Base-by-base conservation (phyloP, 1,140 invertebrate genomes). In the Leptopilina boulardi region DNA sequence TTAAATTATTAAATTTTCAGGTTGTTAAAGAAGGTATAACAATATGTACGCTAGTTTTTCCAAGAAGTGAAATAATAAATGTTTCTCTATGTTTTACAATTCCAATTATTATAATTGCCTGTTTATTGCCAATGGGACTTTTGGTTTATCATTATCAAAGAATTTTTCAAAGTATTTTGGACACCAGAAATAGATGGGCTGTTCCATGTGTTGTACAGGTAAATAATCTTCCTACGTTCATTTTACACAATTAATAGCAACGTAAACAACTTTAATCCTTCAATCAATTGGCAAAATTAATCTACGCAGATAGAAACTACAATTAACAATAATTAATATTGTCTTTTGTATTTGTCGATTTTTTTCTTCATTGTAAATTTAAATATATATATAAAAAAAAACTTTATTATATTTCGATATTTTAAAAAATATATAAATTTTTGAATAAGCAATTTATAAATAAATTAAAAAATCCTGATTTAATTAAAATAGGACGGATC, bases 21-120 rank as follows among this genome's bases (percentile, higher is more conserved):
- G 73, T 84, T 3, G 81, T 80, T 2, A 71, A 76, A 11, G 76
- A 26, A 3, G 85, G 86, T 66, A 78, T 75, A 11, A 87, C 83
- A 34, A 91, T 94, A 30, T 94, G 93, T 80, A 93, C 93, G 0
- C 83, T 94, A 9, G 88, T 93, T 2, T 93, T 94, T 80, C 93
- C 93, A 3, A 87, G 86, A 70, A 90, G 86, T 23, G 87, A 90
- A 11, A 80, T 86, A 30, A 76, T 93, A 26, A 91, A 91, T 72
- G 83, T 92, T 23, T 93, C 93, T 0, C 85, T 93, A 4, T 90
- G 89, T 80, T 94, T 93, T 86, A 92, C 91, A n/a, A 86, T 93
- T 56, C 89, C 91, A 5, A 90, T 92, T 0, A 88, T 92, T 15
- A 81, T 93, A 10, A 81, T 93, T 30, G 90, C 91, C 3, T 92